Conservation (phyloP, 2,113 vertebrate genomes). For the Phrynosoma platyrhinos region DNA sequence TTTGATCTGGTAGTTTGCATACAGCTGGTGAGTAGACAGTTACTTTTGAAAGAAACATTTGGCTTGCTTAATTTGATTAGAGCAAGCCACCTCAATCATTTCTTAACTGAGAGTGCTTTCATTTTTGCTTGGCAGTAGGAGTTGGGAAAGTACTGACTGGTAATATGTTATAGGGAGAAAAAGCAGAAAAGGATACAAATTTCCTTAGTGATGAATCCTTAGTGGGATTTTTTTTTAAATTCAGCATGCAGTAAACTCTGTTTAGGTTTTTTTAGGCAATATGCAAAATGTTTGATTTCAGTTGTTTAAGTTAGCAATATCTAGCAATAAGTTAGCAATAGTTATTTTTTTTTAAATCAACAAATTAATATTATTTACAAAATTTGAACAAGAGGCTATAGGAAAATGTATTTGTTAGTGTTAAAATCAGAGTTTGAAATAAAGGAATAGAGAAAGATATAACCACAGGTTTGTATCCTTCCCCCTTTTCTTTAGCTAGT, state of each 20-base stretch:
- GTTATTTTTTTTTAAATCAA: conserved; percentile 2
- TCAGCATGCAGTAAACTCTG: background rate
- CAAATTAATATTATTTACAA: conserved; percentile 4
- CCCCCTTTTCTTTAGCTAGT: background rate
- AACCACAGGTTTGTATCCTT: background rate
- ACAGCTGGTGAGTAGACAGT: conserved; percentile 89
- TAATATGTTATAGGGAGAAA: conserved; percentile 75
- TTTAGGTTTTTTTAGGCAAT: conserved; percentile 22
- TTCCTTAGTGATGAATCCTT: conserved; percentile 57
- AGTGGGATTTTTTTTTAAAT: conserved; percentile 40
- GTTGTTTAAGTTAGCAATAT: background rate
- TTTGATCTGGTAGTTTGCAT: conserved; percentile 88
- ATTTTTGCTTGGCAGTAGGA: conserved; percentile 86
- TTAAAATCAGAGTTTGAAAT: background rate
- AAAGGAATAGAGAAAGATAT: background rate
- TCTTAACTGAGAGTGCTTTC: conserved; percentile 85
- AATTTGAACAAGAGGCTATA: background rate
- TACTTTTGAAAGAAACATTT: conserved; percentile 88
- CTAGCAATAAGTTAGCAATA: conserved; percentile 36
- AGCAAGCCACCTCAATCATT: conserved; percentile 87
- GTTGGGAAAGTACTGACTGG: conserved; percentile 82
- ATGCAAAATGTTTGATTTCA: background rate
- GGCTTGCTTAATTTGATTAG: conserved; percentile 86
- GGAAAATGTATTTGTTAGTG: background rate
- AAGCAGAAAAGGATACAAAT: conserved; percentile 66